These are phyloP conservation scores for Podiceps cristatus DNA, from an alignment of 2,113 vertebrate genomes.

Conservation along the genomic window DNA sequence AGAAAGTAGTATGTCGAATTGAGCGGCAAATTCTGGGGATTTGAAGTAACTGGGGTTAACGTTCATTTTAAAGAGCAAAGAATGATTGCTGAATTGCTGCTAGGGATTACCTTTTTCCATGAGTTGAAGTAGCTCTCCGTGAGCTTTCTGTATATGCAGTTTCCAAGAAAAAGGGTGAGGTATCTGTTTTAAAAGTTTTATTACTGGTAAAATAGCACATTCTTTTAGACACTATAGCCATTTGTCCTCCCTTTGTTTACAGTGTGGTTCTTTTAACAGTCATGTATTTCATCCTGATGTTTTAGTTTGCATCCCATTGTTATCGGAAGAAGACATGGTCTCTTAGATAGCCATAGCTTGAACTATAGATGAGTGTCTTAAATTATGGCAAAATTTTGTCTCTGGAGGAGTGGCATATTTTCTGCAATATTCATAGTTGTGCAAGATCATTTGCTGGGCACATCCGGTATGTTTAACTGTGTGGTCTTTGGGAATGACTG, in stretches of 20 bases:
- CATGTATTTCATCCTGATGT: neutral
- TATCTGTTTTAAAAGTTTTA: neutral
- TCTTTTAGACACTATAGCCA: neutral
- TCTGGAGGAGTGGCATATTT: neutral
- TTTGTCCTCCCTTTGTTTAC: neutral
- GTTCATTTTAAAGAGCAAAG: neutral
- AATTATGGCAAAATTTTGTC: neutral
- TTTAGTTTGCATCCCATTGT: neutral
- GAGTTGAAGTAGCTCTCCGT: neutral
- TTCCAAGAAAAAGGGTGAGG: neutral
- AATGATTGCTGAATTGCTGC: neutral
- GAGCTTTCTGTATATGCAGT: neutral
- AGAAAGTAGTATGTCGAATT: neutral
- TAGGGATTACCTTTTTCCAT: neutral
- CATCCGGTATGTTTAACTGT: neutral
- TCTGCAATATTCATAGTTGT: neutral
- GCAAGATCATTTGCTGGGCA: neutral
- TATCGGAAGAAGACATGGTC: neutral
- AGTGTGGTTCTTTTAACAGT: neutral
- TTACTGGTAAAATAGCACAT: neutral
- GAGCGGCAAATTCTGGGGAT: neutral
- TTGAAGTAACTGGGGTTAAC: neutral
- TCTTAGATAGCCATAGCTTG: neutral
- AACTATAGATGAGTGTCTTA: neutral
- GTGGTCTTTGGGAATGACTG: slow-evolving; percentile 15